phyloP scores from a whole-genome alignment of 2,888 invertebrate genomes.

The Itoplectis maculator region DNA sequence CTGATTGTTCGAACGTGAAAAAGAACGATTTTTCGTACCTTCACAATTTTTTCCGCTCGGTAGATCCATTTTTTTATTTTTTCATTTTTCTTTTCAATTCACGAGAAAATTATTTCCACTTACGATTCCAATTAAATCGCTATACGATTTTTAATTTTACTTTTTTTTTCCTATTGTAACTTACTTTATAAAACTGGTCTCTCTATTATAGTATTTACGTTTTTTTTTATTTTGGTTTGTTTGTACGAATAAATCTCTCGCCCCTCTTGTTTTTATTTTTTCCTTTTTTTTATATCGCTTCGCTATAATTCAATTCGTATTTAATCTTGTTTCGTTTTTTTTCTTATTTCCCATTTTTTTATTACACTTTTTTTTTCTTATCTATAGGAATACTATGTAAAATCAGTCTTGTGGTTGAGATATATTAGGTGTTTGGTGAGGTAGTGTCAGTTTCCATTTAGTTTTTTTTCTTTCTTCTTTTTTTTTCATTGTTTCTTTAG shows the following conservation, averaged over 20 bases:
- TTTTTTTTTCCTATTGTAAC: slow-evolving; percentile 55
- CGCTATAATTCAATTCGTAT: slow-evolving; percentile 49
- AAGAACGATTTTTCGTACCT: slow-evolving; percentile 43
- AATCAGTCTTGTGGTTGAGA: slow-evolving; percentile 85
- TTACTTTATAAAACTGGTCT: slow-evolving; percentile 74
- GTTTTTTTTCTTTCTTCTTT: slow-evolving; percentile 30
- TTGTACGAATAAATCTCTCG: slow-evolving; percentile 38
- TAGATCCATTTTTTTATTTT: slow-evolving; percentile 51
- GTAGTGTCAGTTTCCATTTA: slow-evolving; percentile 80
- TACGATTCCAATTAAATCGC: slow-evolving; percentile 55
- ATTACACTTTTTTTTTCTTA: slow-evolving; percentile 68
- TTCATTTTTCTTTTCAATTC: slow-evolving; percentile 42
- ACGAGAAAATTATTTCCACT: slow-evolving; percentile 57
- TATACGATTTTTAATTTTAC: slow-evolving; percentile 34
- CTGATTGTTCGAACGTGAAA: slow-evolving; percentile 67
- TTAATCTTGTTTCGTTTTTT: slow-evolving; percentile 64
- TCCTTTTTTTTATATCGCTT: slow-evolving; percentile 70
- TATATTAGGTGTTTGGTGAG: slow-evolving; percentile 84
- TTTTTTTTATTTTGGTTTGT: slow-evolving; percentile 16
- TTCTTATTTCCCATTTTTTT: slow-evolving; percentile 61
- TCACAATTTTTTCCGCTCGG: slow-evolving; percentile 47
- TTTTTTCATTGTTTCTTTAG: slow-evolving; percentile 75
- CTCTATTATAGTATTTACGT: slow-evolving; percentile 71
- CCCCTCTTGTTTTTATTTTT: slow-evolving; percentile 12
- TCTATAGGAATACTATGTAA: slow-evolving; percentile 84